Base-by-base conservation (phyloP, 2,888 invertebrate genomes). In the Epistrophe grossulariae region DNA sequence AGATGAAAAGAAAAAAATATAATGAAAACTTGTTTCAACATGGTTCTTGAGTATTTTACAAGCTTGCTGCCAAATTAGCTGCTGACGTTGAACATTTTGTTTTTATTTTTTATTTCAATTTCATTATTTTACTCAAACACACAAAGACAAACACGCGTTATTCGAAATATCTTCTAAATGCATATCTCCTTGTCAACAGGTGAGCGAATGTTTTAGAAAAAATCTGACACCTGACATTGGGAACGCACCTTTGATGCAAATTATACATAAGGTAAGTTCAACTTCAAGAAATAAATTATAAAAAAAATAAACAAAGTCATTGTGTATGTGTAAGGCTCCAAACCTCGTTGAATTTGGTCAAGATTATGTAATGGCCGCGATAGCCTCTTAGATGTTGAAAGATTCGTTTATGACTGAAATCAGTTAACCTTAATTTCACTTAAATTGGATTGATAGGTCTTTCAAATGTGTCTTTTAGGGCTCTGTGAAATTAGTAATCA, bases 51-150 rank as follows among this genome's bases (percentile, higher is more conserved):
- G 52, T 15, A 48, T 45, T 74, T 60, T 71, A 59, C 48, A 28
- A 78, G 62, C 62, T 66, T 38, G 59, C 35, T 81, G 84, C 81
- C 84, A 85, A 85, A 85, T 81, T 70, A 62, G 77, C 62, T 59
- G 73, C 66, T 78, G 81, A 78, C 79, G 72, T 81, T 77, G 45
- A 48, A 35, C 55, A 45, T 62, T 74, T 60, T 13, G 11, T 66
- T 68, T 73, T 8, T n/a, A 70, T 78, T 4, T 66, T 71, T 55
- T 35, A 17, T 24, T 24, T 24, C 35, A 35, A 68, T 15, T 81
- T 57, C 13, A 50, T 50, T 68, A 66, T 50, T 60, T 62, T 43
- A 9, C 5, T 35, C n/a, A n/a, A n/a, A 4, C 19, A 50, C 11
- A 24, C 5, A n/a, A n/a, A n/a, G n/a, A 52, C 24, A 13, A 4